Percentiles rank a stretch among this genome's conserved stretches.
phyloP scores from a whole-genome alignment of 2,888 invertebrate species.

The Tetragnatha montana region DNA sequence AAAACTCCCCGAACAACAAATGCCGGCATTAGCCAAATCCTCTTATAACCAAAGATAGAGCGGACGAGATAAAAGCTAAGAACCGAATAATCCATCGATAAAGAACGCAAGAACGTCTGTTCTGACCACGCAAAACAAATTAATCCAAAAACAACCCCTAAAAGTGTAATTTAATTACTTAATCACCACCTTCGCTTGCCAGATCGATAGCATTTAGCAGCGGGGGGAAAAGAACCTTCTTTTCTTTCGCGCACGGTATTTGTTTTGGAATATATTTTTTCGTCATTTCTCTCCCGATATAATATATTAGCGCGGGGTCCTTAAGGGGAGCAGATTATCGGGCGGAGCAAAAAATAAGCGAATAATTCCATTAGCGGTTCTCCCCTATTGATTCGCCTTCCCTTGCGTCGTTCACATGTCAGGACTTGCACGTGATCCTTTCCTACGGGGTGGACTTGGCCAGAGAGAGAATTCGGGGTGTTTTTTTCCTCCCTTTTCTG shows the following conservation, averaged over 20 bases:
- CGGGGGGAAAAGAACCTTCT: conserved; percentile 1
- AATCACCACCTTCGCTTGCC: not conserved
- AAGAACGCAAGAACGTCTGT: too few relatives aligned
- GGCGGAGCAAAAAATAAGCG: conserved; percentile 31
- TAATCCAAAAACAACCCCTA: not conserved
- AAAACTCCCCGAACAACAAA: too few relatives aligned
- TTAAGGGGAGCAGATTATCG: conserved; percentile 52
- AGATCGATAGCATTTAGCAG: not conserved
- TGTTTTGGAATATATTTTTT: conserved; percentile 50
- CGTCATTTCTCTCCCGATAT: conserved; percentile 21
- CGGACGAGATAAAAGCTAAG: too few relatives aligned
- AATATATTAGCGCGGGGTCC: conserved; percentile 45
- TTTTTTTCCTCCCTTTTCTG: not conserved
- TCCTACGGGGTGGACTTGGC: not conserved
- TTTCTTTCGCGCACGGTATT: conserved; percentile 33
- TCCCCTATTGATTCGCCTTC: not conserved
- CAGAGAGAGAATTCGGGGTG: not conserved
- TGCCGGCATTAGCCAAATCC: too few relatives aligned
- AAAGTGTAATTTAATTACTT: not conserved
- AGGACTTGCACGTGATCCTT: conserved; percentile 31
- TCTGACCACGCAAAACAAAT: not conserved
- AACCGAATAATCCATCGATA: too few relatives aligned
- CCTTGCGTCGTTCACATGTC: conserved; percentile 38
- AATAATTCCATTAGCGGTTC: conserved; percentile 60
- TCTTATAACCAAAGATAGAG: too few relatives aligned